Conservation (phyloP, 2,797 vertebrate species). For the Leptodactylus fallax region DNA sequence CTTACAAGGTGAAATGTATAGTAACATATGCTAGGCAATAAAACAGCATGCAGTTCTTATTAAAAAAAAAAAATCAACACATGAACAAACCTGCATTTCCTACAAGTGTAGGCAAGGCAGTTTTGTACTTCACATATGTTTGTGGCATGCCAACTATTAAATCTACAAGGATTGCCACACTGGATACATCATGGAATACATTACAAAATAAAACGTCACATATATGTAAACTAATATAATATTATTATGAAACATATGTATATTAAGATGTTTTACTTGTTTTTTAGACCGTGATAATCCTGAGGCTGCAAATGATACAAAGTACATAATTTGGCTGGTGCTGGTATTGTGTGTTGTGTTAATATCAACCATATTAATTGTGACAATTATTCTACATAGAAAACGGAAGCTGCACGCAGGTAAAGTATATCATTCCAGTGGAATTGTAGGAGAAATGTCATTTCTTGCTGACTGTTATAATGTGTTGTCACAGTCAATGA, state of each 20-base stretch:
- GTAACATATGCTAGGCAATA: too few species aligned
- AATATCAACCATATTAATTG: constrained; percentile 68
- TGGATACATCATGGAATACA: constrained; percentile 16
- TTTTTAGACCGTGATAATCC: constrained; percentile 62
- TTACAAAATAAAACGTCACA: neutral
- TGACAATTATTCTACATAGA: constrained; percentile 69
- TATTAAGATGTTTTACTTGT: constrained; percentile 44
- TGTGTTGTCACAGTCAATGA: neutral
- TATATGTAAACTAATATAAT: neutral
- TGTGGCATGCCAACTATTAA: neutral
- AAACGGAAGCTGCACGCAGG: constrained; percentile 22
- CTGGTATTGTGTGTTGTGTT: constrained; percentile 69
- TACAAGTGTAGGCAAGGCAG: too few species aligned
- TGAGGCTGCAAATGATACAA: constrained; percentile 62
- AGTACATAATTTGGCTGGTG: constrained; percentile 72
- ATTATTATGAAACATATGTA: neutral
- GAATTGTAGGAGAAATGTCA: neutral
- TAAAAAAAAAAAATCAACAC: too few species aligned
- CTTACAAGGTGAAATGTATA: too few species aligned
- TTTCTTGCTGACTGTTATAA: neutral
- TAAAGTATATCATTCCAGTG: neutral
- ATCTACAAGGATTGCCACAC: neutral
- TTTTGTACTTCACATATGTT: too few species aligned
- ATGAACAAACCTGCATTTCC: too few species aligned
- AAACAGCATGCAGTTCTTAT: too few species aligned